Base-by-base conservation (phyloP, 2,113 vertebrate genomes). In the Ceratotherium simum region DNA sequence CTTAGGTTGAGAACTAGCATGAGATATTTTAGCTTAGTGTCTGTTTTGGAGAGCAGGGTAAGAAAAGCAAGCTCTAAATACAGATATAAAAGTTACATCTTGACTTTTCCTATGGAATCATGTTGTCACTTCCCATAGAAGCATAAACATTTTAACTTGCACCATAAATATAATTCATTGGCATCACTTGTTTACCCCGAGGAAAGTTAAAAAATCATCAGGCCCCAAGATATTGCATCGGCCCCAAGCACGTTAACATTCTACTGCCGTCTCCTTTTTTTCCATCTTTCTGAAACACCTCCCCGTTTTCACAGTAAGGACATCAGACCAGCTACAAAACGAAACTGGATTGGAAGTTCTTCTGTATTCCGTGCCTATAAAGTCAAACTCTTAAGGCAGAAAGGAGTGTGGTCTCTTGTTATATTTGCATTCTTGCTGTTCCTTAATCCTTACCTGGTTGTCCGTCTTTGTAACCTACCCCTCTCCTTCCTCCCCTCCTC, bases 1-100 rank as follows among this genome's bases (percentile, higher is more conserved):
- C 80, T 87, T 81, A 96, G 91, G 84, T 69, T 95, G 88, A 97
- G 72, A 97, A 29, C 27, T 89, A 94, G 67, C 62, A 17, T 76
- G 58, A 85, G 82, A 54, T 88, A 46, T 81, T 94, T 96, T 65
- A 95, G 69, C 64, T 91, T 84, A 79, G 70, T 82, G 70, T 85
- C 54, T 5, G 0, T 95, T 95, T 92, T 87, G 46, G 48, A 95
- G 78, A 94, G 54, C 42, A 54, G 62, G 62, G 13, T 90, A 86
- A 90, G 90, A 69, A 83, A 90, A 76, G 75, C 33, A 51, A 91
- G 21, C 76, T 85, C 39, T 81, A 60, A 97, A 95, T 86, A 72
- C 42, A 93, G 39, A 96, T 64, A 46, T 23, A 54, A 90, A 85
- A 86, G 79, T 80, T 79, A 65, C 16, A 6, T 73, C 67, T 90